Evolutionary conservation across 2,797 vertebrate species (phyloP), one percentile per base, ranked within the genome.

Genomic region (Manis pentadactyla): DNA sequence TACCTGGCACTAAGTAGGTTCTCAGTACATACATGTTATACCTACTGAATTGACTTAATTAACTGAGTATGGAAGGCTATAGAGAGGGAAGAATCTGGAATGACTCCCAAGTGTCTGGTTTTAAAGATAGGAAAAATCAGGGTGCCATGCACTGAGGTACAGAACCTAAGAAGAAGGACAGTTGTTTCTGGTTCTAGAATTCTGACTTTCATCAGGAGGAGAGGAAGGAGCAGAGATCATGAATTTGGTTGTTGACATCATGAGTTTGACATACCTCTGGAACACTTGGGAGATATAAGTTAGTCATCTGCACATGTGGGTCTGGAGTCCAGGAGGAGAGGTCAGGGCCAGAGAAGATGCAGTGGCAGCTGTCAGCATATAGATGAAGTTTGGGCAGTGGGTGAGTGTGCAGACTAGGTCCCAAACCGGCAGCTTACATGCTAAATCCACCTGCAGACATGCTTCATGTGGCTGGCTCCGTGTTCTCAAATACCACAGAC

Each of bases 121-220:
- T 92, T 77, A 68, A 91, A 82, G 27, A 15, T 29, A 82, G 25
- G 34, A 95, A 83, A 75, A 68, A 29, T 13, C 4, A 73, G 42
- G 19, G 31, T 89, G n/a, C 39, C 57, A 11, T 37, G 89, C 42
- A 49, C 8, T 34, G 49, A 83, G 61, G 46, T 29, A 69, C 27
- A 71, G 61, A 77, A 66, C 46, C 84, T 29, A 46, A 87, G 66
- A 91, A 84, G 39, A 59, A 42, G 4, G 4, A 25, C 2, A 0
- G 1, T 89, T 73, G 21, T 96, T 90, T 87, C 85, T 74, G 34
- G 34, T 63, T 85, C 81, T 86, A 69, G 27, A 87, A 18, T 69
- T 95, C 57, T 84, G 78, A 5, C n/a, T 88, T 79, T 83, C 29
- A 31, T 75, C 46, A 51, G 39, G 55, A 68, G 31, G 27, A 86